phyloP scores from a whole-genome alignment of 2,113 vertebrate species.

The Sander lucioperca region DNA sequence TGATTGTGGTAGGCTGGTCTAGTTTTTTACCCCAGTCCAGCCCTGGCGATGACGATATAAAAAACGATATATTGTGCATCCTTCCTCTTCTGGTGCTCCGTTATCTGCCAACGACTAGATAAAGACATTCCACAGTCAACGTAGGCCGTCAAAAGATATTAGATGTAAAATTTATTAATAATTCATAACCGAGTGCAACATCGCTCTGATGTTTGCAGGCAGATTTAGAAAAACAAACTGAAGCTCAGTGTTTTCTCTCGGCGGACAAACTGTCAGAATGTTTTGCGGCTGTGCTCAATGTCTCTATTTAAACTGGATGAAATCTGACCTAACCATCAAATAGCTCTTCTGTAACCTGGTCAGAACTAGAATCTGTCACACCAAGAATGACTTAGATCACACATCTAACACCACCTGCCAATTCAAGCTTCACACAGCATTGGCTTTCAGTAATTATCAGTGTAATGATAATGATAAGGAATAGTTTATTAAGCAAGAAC shows the following conservation, averaged over 20 bases:
- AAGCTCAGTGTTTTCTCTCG: not conserved
- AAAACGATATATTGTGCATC: too few relatives aligned
- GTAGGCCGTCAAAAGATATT: not conserved
- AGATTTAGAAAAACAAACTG: not conserved
- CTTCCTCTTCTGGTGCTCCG: not conserved
- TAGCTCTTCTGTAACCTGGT: not conserved
- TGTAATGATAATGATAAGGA: too few relatives aligned
- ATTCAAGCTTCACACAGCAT: not conserved
- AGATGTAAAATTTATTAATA: conserved; percentile 22
- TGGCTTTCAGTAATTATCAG: not conserved
- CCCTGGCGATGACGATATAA: too few relatives aligned
- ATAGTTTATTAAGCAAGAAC: too few relatives aligned
- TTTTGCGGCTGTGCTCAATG: not conserved
- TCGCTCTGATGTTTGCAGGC: conserved; percentile 9
- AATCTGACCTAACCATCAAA: not conserved
- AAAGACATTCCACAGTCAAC: conserved; percentile 7
- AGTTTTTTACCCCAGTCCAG: too few relatives aligned
- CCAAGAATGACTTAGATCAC: not conserved
- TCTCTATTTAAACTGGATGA: not conserved
- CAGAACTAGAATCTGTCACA: not conserved
- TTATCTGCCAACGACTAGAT: not conserved
- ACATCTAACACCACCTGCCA: not conserved
- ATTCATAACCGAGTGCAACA: conserved; percentile 10
- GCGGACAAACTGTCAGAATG: not conserved
- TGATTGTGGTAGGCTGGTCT: too few relatives aligned